Percentiles rank a stretch among this genome's conserved stretches.
phyloP scores from a whole-genome alignment of 1,140 invertebrate genomes.

The Bombus superbus region DNA sequence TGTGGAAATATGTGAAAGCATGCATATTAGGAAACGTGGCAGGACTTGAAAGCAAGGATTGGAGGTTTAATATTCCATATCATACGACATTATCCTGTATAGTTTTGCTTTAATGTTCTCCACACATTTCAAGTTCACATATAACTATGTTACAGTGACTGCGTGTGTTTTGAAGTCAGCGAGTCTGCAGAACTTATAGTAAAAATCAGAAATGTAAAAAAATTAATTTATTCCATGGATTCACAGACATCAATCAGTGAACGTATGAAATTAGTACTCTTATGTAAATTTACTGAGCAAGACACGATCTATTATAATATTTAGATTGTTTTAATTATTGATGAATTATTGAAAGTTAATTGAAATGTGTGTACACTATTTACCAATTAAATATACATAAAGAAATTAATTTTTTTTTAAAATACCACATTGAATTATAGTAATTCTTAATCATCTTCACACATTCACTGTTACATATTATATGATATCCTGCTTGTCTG shows the following conservation, averaged over 20 bases:
- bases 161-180: slow-evolving; percentile 64
- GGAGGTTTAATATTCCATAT: slow-evolving; percentile 69
- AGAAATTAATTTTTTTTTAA: not conserved
- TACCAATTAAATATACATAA: not conserved
- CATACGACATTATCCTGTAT: slow-evolving; percentile 68
- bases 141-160: slow-evolving; percentile 72
- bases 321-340: not conserved
- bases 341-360: not conserved
- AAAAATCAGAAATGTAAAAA: slow-evolving; percentile 38
- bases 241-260: slow-evolving; percentile 72
- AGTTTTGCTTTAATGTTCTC: slow-evolving; percentile 71
- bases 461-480: slow-evolving; percentile 74
- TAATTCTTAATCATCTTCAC: slow-evolving; percentile 56
- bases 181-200: slow-evolving; percentile 62
- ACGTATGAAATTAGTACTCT: slow-evolving; percentile 68
- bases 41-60: slow-evolving; percentile 70
- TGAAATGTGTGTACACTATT: not conserved
- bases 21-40: slow-evolving; percentile 62
- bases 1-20: slow-evolving; percentile 64
- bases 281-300: not conserved
- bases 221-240: slow-evolving; percentile 54
- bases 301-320: not conserved
- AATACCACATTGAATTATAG: not conserved
- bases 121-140: slow-evolving; percentile 69
- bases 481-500: slow-evolving; percentile 48